Evolutionary conservation across 2,797 vertebrate species (phyloP), one percentile per base, ranked within the genome.

Genomic region (Odontamblyopus lacepedii): DNA sequence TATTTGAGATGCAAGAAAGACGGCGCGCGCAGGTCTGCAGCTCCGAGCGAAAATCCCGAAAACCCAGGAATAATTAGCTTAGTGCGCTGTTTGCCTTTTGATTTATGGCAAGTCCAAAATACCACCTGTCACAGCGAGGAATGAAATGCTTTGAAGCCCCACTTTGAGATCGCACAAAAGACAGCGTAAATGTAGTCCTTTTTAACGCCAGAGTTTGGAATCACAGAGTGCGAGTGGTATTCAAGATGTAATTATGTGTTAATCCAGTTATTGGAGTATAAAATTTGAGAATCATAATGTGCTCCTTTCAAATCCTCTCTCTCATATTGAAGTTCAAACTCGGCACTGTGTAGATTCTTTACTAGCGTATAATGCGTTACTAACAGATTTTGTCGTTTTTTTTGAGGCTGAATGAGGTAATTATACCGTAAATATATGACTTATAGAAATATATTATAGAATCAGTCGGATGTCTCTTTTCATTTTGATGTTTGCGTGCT

Each of bases 1-100:
- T 92, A 93, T 94, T 93, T 92, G 83, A 84, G 71, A 83, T 79
- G 78, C 87, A 78, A 61, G 75, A 86, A 87, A 85, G 83, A 84
- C 76, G 82, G 77, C 73, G 78, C 67, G 69, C 9, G 35, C 67
- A 83, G 84, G 85, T 80, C 84, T 83, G 82, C 77, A 78, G 83
- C 83, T 85, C 81, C 76, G 73, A 80, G 76, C 82, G 80, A 56
- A 85, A 84, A 88, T 80, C 82, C 79, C 76, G 73, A 84, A 89
- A 92, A 88, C 68, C 82, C 71, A 70, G 77, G 78, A 87, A 90
- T 87, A 91, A 89, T 90, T 89, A 89, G 85, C 84, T 86, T 87
- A 85, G 83, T 66, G 69, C 69, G 72, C 78, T 92, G 87, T 92
- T 92, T 92, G 85, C 75, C 70, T 84, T 88, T 80, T 84, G 87